Evolutionary conservation across 2,888 invertebrate genomes (phyloP).

Genomic region (Eristalis arbustorum): DNA sequence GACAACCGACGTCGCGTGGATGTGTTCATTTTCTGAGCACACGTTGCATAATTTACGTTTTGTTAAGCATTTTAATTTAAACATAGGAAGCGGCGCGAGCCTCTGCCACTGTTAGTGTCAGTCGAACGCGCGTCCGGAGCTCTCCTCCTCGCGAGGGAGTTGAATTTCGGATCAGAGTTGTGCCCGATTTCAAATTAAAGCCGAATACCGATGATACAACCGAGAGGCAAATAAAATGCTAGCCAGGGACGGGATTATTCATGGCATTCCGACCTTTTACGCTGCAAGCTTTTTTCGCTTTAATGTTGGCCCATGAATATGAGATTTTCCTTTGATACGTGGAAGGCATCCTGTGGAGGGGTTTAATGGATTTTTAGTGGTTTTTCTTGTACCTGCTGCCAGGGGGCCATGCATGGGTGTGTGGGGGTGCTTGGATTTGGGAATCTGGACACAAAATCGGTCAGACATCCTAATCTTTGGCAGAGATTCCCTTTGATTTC

Average conservation of each 20-base stretch:
- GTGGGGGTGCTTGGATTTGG: not conserved
- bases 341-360: constrained; percentile 36
- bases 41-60: constrained; percentile 30
- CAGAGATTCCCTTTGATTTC: not conserved
- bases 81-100: constrained; percentile 3
- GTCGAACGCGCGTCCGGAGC: not conserved
- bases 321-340: constrained; percentile 10
- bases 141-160: too few relatives aligned
- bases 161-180: not conserved
- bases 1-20: not conserved
- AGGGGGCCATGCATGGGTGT: not conserved
- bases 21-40: constrained; percentile 42
- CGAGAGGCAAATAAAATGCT: constrained; percentile 23
- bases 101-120: not conserved
- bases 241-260: constrained; percentile 34
- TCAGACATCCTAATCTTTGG: constrained; percentile 1
- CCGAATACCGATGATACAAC: not conserved
- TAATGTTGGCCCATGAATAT: constrained; percentile 13
- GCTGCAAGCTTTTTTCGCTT: not conserved
- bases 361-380: constrained; percentile 57
- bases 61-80: constrained; percentile 29
- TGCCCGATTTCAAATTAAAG: constrained; percentile 32
- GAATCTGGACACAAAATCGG: not conserved
- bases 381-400: not conserved
- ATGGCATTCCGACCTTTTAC: constrained; percentile 27